A percentile compares a stretch with the other conserved stretches of the same genome.
Evolutionary conservation across 2,888 invertebrate species (phyloP).

Genomic region (Prosapia bicincta): DNA sequence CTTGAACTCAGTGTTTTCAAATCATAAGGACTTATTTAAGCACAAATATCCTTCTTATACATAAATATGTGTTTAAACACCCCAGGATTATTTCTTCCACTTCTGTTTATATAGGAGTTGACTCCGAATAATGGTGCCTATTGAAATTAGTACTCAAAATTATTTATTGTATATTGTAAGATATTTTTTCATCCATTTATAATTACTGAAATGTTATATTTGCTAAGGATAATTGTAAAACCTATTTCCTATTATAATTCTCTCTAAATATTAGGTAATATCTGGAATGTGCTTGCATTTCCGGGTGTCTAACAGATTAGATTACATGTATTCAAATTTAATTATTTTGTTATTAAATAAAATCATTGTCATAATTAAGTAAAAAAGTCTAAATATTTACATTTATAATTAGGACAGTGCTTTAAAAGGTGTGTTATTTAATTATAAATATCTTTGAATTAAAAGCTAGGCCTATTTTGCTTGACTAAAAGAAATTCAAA

Average conservation of each 20-base stretch:
- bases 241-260: neutral
- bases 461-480: too few relatives aligned
- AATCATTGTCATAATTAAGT: neutral
- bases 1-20: neutral
- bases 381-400: too few relatives aligned
- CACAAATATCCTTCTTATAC: constrained; percentile 22
- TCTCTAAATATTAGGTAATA: neutral
- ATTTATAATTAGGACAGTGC: too few relatives aligned
- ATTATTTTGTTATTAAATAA: too few relatives aligned
- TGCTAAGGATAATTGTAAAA: neutral
- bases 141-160: constrained; percentile 10
- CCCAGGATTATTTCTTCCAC: constrained; percentile 28
- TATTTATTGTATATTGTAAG: neutral
- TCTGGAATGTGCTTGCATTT: neutral
- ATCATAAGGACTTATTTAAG: neutral
- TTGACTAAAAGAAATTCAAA: too few relatives aligned
- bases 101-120: constrained; percentile 21
- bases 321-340: neutral
- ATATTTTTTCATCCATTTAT: neutral
- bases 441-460: too few relatives aligned
- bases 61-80: constrained; percentile 14
- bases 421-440: too few relatives aligned
- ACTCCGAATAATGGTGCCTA: constrained; percentile 26
- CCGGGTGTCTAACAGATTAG: neutral
- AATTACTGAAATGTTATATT: neutral